These are phyloP conservation scores for Ursus arctos DNA, from an alignment of 2,113 vertebrate species.

Conservation along the genomic window DNA sequence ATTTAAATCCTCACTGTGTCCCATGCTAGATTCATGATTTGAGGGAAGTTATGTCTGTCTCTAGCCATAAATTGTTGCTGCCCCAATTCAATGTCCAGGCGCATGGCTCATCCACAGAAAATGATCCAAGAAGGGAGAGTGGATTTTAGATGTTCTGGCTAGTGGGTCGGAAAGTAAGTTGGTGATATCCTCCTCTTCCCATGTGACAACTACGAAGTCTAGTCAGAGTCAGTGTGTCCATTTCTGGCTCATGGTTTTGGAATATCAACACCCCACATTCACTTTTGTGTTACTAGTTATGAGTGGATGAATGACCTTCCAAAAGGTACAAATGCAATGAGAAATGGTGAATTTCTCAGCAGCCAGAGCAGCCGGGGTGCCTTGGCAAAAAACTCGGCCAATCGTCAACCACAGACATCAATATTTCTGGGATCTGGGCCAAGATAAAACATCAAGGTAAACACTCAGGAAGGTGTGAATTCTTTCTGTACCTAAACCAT, in stretches of 20 bases:
- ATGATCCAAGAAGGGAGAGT: background rate
- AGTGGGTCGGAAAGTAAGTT: accelerated
- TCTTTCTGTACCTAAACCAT: too few species aligned
- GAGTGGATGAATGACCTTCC: accelerated
- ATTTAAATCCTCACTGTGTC: background rate
- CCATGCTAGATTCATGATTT: background rate
- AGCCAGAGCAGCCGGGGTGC: background rate
- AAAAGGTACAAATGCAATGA: accelerated
- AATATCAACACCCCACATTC: background rate
- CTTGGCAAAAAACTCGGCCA: too few species aligned
- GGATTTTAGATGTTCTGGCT: background rate
- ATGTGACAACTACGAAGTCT: accelerated
- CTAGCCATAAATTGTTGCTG: background rate
- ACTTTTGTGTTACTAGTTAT: background rate
- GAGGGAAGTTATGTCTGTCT: background rate
- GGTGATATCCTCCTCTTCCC: accelerated
- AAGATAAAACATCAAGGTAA: background rate
- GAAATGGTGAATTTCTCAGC: background rate
- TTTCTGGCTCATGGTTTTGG: background rate
- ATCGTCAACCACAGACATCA: accelerated
- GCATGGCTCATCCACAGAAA: background rate
- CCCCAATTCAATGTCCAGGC: background rate
- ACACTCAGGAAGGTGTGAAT: background rate
- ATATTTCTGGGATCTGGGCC: background rate
- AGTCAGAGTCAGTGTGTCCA: accelerated